Base-by-base conservation (phyloP, 1,140 invertebrate species). In the Macrobrachium nipponense region DNA sequence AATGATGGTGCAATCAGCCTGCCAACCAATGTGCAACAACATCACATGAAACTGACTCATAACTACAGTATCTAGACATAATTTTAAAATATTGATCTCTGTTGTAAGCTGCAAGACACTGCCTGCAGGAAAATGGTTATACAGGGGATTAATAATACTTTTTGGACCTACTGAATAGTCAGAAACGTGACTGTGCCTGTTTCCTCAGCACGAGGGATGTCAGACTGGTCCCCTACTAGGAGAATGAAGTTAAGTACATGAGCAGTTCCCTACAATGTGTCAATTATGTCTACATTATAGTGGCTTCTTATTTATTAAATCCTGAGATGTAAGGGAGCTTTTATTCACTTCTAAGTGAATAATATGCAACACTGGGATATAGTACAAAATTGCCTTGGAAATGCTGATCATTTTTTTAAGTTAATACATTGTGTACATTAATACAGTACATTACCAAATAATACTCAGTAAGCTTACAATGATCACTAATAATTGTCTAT, bases 401-500 rank as follows among this genome's bases (percentile, higher is more conserved):
- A 86, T 86, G 84, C 84, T 79, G 84, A 86, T 80, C 80, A 77
- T 80, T 76, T 60, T 84, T 85, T 70, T 80, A 86, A 86, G 84
- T 86, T 86, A 86, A 86, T 86, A 86, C 84, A 86, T 79, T 86
- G 84, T 86, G 84, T 86, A 86, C 84, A 86, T 86, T 86, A 86
- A 86, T 86, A 86, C 84, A 86, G 51, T 51, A 51, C 51, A 51
- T 51, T 86, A 80, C 68, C 84, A 86, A 80, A 80, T 86, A 86
- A 86, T 86, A 86, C 84, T 86, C 84, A 86, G 76, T 86, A 86
- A 86, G 84, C 84, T 80, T 86, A 86, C 77, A 80, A 61, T 77
- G 80, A 86, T 86, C 84, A 86, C 84, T 86, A 80, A 80, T 51
- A 51, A 85, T 80, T 86, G 84, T 78, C 84, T 86, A 86, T 79